Conservation (phyloP, 1,140 invertebrate genomes). For the Conus ventricosus region DNA sequence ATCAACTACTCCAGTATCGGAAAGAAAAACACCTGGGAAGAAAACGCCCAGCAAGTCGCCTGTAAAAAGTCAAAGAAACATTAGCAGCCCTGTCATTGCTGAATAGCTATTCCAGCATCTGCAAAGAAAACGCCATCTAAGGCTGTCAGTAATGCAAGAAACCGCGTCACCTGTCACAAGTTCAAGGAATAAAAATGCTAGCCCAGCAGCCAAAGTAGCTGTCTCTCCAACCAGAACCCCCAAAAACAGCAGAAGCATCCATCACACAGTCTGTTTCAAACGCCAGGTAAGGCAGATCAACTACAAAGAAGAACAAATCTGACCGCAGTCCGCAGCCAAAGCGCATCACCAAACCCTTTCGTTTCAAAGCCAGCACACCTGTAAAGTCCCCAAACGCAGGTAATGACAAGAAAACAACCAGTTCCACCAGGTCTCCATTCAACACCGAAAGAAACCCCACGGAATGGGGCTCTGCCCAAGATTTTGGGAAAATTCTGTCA, state of each 20-base stretch:
- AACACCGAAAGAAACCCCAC: conserved; percentile 14
- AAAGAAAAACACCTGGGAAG: background rate
- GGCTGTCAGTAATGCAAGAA: conserved; percentile 32
- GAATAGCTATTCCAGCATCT: conserved; percentile 25
- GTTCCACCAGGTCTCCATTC: background rate
- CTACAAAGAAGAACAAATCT: conserved; percentile 4
- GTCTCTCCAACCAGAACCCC: conserved; percentile 32
- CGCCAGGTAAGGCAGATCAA: background rate
- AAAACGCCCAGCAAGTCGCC: background rate
- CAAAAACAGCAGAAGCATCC: background rate
- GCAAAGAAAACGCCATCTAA: conserved; percentile 15
- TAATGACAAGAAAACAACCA: too few species aligned
- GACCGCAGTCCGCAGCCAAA: conserved; percentile 6
- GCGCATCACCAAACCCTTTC: conserved; percentile 19
- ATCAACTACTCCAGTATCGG: background rate
- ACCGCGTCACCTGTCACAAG: conserved; percentile 19
- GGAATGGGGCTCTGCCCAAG: background rate
- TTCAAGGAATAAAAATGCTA: background rate
- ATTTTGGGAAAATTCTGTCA: background rate
- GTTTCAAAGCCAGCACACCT: conserved; percentile 12
- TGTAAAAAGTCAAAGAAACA: background rate
- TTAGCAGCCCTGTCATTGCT: conserved; percentile 34
- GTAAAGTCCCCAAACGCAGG: conserved; percentile 35
- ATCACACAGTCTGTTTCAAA: background rate
- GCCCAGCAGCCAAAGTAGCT: conserved; percentile 6